A percentile compares a stretch with the other conserved stretches of the same genome.
phyloP scores from a whole-genome alignment of 1,140 invertebrate species.

The Philotrypesis tridentata region DNA sequence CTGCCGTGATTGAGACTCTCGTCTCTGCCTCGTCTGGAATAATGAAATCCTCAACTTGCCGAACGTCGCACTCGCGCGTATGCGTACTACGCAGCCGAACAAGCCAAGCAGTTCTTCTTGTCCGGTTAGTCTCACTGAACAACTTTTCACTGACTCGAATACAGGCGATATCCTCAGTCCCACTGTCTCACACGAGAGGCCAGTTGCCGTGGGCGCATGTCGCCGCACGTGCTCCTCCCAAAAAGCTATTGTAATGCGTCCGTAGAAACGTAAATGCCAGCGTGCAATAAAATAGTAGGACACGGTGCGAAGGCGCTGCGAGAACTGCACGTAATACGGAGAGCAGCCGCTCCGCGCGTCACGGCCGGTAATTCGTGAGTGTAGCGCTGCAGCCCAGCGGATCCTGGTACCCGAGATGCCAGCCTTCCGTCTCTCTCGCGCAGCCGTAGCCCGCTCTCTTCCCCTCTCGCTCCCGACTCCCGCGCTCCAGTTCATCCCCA shows the following conservation, averaged over 20 bases:
- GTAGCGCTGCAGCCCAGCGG: conserved; percentile 32
- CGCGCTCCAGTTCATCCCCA: neutral
- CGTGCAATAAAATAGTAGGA: neutral
- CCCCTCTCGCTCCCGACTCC: neutral
- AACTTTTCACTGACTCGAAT: neutral
- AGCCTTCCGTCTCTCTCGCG: neutral
- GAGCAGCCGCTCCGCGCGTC: conserved; percentile 25
- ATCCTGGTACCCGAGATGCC: conserved; percentile 30
- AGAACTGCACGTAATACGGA: neutral
- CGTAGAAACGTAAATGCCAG: no score
- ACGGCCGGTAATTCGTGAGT: conserved; percentile 47
- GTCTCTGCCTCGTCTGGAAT: conserved; percentile 50
- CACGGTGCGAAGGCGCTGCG: neutral
- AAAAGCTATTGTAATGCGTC: neutral
- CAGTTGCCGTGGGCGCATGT: neutral
- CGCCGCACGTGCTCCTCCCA: neutral
- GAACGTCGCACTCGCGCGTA: neutral
- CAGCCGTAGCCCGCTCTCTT: neutral
- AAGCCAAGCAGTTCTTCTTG: neutral
- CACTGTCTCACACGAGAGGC: neutral
- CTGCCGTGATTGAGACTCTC: conserved; percentile 66
- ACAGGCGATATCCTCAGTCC: conserved; percentile 8
- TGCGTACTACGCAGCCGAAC: neutral
- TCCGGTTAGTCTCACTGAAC: neutral
- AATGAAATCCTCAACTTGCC: neutral